Evolutionary conservation across 2,888 invertebrate genomes (phyloP).

Genomic region (Sesamia inferens): DNA sequence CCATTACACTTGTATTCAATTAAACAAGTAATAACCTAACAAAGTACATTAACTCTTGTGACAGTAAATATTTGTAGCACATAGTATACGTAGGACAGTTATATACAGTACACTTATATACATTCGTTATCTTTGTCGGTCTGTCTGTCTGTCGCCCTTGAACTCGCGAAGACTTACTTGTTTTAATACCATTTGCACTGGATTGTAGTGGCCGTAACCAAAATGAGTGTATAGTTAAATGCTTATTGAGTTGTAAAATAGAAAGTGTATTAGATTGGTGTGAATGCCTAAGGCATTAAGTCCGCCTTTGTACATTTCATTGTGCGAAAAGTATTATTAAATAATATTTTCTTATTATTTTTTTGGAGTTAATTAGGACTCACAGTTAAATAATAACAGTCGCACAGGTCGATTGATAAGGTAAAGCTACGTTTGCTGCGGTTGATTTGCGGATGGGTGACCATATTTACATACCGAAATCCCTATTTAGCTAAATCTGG

Average conservation of each 20-base stretch:
- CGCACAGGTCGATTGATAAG: too few relatives aligned
- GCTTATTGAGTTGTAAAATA: slow-evolving; percentile 1
- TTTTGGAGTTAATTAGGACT: too few relatives aligned
- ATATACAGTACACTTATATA: too few relatives aligned
- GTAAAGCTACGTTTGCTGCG: too few relatives aligned
- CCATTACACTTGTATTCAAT: slow-evolving; percentile 9
- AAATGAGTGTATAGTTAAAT: slow-evolving; percentile 32
- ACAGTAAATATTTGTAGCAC: slow-evolving; percentile 30
- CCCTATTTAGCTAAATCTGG: too few relatives aligned
- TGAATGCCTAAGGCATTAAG: too few relatives aligned
- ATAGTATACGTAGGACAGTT: slow-evolving; percentile 22
- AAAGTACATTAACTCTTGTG: slow-evolving; percentile 21
- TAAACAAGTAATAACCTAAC: background rate
- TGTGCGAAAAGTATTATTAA: too few relatives aligned
- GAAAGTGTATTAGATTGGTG: background rate
- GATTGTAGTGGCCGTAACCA: slow-evolving; percentile 49
- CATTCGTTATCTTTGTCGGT: slow-evolving; percentile 64
- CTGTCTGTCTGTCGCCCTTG: slow-evolving; percentile 64
- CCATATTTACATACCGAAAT: too few relatives aligned
- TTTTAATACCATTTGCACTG: slow-evolving; percentile 59
- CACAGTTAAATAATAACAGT: too few relatives aligned
- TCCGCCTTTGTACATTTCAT: too few relatives aligned
- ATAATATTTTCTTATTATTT: too few relatives aligned
- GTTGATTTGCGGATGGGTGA: too few relatives aligned
- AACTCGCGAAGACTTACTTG: slow-evolving; percentile 68